Evolutionary conservation across 1,140 invertebrate species (phyloP), one percentile per base, ranked within the genome.

Genomic region (Mycetomoellerius zeteki): DNA sequence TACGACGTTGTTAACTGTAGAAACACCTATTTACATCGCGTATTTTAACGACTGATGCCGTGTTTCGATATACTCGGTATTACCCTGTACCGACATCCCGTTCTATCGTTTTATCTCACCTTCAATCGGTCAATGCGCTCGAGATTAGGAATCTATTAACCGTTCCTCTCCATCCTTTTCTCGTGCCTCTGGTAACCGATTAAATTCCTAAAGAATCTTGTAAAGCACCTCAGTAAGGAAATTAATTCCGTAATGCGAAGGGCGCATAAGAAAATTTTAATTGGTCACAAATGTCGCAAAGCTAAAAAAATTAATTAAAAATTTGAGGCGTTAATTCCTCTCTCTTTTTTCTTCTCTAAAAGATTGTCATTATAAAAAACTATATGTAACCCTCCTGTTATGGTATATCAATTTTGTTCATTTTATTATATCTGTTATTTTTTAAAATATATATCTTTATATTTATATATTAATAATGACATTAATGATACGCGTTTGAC

Each of bases 111-210:
- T 21, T 62, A 62, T 77, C 56, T 77, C 73, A 19, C 21, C 16
- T 60, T 10, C 10, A 19, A 77, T 77, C 56, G 73, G 30, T 77
- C 21, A 58, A 24, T 50, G 54, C n/a, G 73, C 73, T 16, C 73
- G 21, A 77, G 85, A 87, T 85, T 87, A 85, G 67, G 71, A 72
- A 43, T 43, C 65, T 75, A 56, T 54, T 76, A 52, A 24, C 24
- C 52, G 33, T 10, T 37, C 33, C 12, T 30, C 14, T 19, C 27
- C 21, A n/a, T 14, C 3, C 14, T 30, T 58, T 19, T 27, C 10
- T n/a, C 43, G 27, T 8, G 24, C 54, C 24, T 5, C 19, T 21
- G 71, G 19, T 54, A 54, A 5, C 3, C 3, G 47, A 73, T 54
- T 73, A 54, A 73, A 73, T 73, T 33, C 50, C 19, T 73, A 30